Conservation (phyloP, 1,140 invertebrate genomes). For the Drepana arcuata region DNA sequence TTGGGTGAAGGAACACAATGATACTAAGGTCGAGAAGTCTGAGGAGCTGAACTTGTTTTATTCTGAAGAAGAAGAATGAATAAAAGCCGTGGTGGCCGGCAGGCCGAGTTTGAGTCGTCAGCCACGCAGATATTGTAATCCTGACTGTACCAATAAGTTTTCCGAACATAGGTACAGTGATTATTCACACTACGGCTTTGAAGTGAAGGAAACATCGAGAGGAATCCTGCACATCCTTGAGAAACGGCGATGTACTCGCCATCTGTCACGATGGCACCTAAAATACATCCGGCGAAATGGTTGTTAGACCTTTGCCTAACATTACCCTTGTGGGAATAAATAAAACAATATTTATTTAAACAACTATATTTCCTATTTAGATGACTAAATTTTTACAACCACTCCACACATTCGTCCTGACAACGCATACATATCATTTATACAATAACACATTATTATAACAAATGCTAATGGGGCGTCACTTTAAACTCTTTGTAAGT, state of each 20-base stretch:
- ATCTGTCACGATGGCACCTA: no score
- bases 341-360: conserved; percentile 17
- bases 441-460: conserved; percentile 3
- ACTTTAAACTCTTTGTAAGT: conserved; percentile 8
- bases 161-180: no score
- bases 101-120: no score
- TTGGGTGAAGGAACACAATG: conserved; percentile 24
- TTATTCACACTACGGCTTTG: no score
- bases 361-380: conserved; percentile 32
- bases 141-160: no score
- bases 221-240: no score
- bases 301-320: neutral
- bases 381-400: conserved; percentile 20
- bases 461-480: conserved; percentile 15
- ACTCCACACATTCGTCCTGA: conserved; percentile 9
- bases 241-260: no score
- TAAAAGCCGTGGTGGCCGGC: no score
- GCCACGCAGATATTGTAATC: no score
- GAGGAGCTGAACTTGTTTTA: conserved; percentile 30
- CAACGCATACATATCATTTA: conserved; percentile 15
- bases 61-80: conserved; percentile 13
- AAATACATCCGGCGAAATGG: no score
- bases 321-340: neutral
- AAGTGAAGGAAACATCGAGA: no score
- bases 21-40: conserved; percentile 15